Percentiles rank a stretch among this genome's conserved stretches.
Evolutionary conservation across 2,113 vertebrate genomes (phyloP).

Genomic region (Pelodiscus sinensis): DNA sequence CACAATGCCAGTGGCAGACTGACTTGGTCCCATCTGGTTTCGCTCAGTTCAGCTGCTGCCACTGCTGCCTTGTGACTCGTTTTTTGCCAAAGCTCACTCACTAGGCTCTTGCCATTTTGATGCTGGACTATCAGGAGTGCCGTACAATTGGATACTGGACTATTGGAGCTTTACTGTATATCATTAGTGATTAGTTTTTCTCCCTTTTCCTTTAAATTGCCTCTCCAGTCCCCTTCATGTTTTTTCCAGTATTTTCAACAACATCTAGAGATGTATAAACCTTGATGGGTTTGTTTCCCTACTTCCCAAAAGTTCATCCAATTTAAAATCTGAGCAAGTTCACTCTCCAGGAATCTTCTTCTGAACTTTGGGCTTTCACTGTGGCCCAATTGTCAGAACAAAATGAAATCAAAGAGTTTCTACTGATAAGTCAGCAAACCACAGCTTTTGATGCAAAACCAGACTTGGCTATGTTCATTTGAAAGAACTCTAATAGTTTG

Average conservation of each 20-base stretch:
- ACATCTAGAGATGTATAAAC: slow-evolving; percentile 42
- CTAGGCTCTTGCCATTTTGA: too few species aligned
- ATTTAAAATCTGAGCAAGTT: slow-evolving; percentile 45
- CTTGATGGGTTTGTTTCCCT: slow-evolving; percentile 45
- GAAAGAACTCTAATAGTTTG: background rate
- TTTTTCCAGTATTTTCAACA: slow-evolving; percentile 41
- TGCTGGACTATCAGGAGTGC: too few species aligned
- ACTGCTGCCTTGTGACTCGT: too few species aligned
- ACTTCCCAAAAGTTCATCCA: slow-evolving; percentile 36
- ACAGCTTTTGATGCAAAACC: background rate
- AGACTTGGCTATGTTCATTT: background rate
- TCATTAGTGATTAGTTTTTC: slow-evolving; percentile 28
- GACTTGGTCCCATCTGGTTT: too few species aligned
- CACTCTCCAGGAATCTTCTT: slow-evolving; percentile 33
- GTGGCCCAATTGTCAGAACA: slow-evolving; percentile 24
- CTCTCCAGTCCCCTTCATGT: slow-evolving; percentile 41
- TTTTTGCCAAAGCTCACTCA: too few species aligned
- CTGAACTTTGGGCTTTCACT: slow-evolving; percentile 33
- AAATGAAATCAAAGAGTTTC: slow-evolving; percentile 53
- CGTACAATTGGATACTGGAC: too few species aligned
- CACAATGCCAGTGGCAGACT: too few species aligned
- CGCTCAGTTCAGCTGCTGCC: too few species aligned
- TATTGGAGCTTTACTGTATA: background rate
- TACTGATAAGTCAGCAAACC: slow-evolving; percentile 33
- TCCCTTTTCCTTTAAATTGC: slow-evolving; percentile 15